Evolutionary conservation across 2,888 invertebrate species (phyloP), one percentile per base, ranked within the genome.

Genomic region (Dione juno): DNA sequence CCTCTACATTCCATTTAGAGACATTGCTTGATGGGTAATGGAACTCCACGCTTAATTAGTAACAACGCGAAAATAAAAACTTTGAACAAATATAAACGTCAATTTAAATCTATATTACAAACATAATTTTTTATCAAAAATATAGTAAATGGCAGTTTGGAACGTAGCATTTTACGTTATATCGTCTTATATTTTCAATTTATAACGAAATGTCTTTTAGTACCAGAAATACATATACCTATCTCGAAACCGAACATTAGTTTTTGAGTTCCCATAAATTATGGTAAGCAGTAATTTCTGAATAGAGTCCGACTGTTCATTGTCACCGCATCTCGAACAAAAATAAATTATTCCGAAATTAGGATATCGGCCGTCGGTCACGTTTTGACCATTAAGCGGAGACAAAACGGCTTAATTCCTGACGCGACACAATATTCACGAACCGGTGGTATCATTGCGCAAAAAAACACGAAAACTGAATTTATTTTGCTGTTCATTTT

Each of bases 401-500:
- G 92, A 92, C 92, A 92, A 92, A 92, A 91, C 89, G 83, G 76
- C 80, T 88, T 93, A 93, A 93, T 90, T 90, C 93, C 90, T 86
- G 83, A 84, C 84, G 82, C 84, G 86, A 86, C 85, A 84, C 83
- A 88, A 90, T 91, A 89, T 91, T 84, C 92, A 93, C 92, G 93
- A 87, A 90, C 87, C 77, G 77, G 75, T 79, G 83, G 80, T 92
- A 90, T 92, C 93, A 92, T 93, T 93, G 91, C 93, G 92, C 92
- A 93, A 93, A 93, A 90, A 90, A 89, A 84, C 78, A 76, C 74
- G 71, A 77, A 76, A 75, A 79, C 76, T 74, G 73, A 71, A 67
- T 74, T 76, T 53, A 66, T 70, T 78, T 79, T 78, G 76, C 77
- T 58, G 69, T 75, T 40, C 19, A 53, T 58, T 61, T 57, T 61